Conservation (phyloP, 2,797 vertebrate genomes). For the Anguilla obscura region DNA sequence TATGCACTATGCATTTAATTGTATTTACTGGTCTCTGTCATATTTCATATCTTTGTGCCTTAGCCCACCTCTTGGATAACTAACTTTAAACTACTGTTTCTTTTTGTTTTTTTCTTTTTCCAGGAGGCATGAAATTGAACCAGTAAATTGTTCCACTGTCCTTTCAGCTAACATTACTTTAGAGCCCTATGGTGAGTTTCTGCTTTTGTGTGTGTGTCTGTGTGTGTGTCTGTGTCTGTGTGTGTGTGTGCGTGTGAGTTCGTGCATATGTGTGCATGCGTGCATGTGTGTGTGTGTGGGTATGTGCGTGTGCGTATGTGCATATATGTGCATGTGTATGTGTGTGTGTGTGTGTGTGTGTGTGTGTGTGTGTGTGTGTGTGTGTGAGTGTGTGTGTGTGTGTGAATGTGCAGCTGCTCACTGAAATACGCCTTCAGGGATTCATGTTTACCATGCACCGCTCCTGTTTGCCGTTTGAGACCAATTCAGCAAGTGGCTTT, state of each 20-base stretch:
- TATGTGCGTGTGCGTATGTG: background rate
- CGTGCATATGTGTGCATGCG: background rate
- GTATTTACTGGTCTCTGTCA: background rate
- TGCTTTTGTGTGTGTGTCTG: background rate
- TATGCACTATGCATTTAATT: background rate
- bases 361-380: background rate
- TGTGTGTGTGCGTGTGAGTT: background rate
- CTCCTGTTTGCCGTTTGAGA: background rate
- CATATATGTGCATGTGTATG: background rate
- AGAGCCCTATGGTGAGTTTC: background rate
- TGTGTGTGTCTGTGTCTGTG: background rate
- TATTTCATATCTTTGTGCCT: background rate
- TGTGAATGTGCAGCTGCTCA: background rate
- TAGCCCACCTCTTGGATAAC: background rate
- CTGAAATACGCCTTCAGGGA: background rate
- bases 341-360: background rate
- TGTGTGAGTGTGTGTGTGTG: background rate
- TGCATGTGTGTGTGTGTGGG: background rate
- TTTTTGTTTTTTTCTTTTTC: background rate
- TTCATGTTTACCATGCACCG: background rate
- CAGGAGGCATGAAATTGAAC: conserved; percentile 4
- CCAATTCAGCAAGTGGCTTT: background rate
- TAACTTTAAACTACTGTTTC: background rate
- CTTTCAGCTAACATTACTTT: background rate
- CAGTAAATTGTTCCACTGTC: conserved; percentile 12